A percentile compares a stretch with the other conserved stretches of the same genome.
Evolutionary conservation across 2,888 invertebrate genomes (phyloP).

Genomic region (Protonemura montana): DNA sequence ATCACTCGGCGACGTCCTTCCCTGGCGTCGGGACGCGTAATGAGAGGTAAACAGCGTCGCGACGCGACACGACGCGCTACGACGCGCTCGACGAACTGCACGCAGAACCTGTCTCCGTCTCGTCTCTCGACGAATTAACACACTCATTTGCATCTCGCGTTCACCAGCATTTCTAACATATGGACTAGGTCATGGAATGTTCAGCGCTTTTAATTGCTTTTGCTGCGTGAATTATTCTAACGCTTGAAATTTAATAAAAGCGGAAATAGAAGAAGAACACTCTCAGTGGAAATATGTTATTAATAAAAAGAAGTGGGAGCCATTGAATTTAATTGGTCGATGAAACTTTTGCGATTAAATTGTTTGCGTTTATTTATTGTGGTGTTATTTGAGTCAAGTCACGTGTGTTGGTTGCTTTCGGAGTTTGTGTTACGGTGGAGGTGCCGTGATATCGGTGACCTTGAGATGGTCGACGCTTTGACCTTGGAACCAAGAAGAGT

Average conservation of each 20-base stretch:
- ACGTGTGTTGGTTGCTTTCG: no score
- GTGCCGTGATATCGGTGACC: not conserved
- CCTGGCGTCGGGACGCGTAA: slow-evolving; percentile 30
- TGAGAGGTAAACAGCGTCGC: slow-evolving; percentile 33
- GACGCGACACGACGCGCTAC: slow-evolving; percentile 32
- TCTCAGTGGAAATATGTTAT: not conserved
- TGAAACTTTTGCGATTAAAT: not conserved
- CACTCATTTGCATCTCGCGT: not conserved
- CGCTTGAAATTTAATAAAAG: not conserved
- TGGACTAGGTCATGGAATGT: not conserved
- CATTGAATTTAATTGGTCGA: not conserved
- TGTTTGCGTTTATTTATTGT: not conserved
- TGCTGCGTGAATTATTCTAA: not conserved
- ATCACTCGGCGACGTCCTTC: slow-evolving; percentile 33
- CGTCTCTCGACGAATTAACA: not conserved
- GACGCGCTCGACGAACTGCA: not conserved
- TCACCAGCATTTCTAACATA: not conserved
- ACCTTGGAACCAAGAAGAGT: no score
- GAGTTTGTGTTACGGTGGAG: no score
- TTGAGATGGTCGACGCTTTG: not conserved
- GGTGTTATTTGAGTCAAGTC: not conserved
- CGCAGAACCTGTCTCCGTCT: slow-evolving; percentile 7
- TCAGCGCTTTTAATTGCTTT: not conserved
- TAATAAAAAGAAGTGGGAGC: not conserved
- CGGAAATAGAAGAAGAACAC: not conserved